These are phyloP conservation scores for Megaceryle maxima DNA, from an alignment of 2,113 vertebrate genomes.

Conservation along the genomic window DNA sequence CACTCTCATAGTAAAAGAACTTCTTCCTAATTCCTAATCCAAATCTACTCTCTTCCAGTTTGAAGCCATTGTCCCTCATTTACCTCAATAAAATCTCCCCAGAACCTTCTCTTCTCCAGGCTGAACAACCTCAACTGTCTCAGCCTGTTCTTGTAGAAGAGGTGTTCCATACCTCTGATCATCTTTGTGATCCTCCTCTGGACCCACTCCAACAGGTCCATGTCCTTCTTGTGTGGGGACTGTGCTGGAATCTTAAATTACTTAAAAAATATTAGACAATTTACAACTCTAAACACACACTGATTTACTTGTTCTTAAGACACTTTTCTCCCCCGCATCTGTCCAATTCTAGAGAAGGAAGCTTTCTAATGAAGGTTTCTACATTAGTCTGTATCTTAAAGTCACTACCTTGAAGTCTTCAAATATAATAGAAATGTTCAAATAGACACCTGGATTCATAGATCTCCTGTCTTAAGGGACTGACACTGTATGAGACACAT, in stretches of 20 bases:
- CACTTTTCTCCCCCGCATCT: neutral
- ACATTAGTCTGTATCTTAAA: neutral
- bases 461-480: neutral
- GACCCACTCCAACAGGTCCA: no score
- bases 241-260: neutral
- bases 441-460: neutral
- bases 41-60: no score
- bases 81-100: no score
- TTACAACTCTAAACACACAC: neutral
- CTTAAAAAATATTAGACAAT: neutral
- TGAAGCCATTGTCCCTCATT: no score
- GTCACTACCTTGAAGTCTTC: neutral
- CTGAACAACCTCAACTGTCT: no score
- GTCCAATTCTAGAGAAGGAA: neutral
- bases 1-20: no score
- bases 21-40: no score
- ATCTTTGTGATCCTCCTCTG: no score
- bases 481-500: neutral
- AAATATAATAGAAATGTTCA: neutral
- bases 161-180: no score
- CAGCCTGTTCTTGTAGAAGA: no score
- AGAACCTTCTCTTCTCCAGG: no score
- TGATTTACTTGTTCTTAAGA: neutral
- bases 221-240: no score
- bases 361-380: neutral